A percentile compares a stretch with the other conserved stretches of the same genome.
Conservation (phyloP, 2,113 vertebrate genomes). For the Nycticebus coucang region DNA sequence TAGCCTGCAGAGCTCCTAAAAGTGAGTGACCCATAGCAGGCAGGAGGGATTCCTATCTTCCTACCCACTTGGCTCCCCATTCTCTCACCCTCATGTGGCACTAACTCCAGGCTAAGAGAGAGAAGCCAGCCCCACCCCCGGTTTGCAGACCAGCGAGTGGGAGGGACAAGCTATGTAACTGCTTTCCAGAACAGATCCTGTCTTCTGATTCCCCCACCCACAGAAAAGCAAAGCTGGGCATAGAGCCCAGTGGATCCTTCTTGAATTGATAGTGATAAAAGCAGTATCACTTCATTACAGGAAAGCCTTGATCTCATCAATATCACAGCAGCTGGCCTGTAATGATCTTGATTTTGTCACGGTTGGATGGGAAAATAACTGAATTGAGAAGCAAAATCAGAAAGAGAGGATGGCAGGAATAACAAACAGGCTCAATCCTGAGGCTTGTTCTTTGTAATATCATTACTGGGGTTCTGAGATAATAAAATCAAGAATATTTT, state of each 20-base stretch:
- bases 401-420: slow-evolving; percentile 20
- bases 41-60: not conserved
- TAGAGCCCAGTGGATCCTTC: not conserved
- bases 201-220: not conserved
- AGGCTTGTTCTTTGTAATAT: not conserved
- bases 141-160: not conserved
- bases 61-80: not conserved
- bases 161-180: not conserved
- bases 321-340: slow-evolving; percentile 35
- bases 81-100: not conserved
- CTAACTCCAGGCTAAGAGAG: not conserved
- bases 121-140: not conserved
- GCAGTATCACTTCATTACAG: slow-evolving; percentile 12
- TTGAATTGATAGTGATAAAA: not conserved
- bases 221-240: not conserved
- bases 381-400: slow-evolving; percentile 50
- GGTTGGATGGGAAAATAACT: slow-evolving; percentile 51
- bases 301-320: not conserved
- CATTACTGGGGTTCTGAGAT: slow-evolving; percentile 2
- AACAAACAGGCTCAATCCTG: not conserved
- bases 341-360: slow-evolving; percentile 51
- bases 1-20: not conserved
- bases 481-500: slow-evolving; percentile 33
- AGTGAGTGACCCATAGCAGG: not conserved
- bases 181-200: not conserved